Percentiles rank a stretch among this genome's conserved stretches.
Conservation (phyloP, 2,113 vertebrate genomes). For the Neoarius graeffei region DNA sequence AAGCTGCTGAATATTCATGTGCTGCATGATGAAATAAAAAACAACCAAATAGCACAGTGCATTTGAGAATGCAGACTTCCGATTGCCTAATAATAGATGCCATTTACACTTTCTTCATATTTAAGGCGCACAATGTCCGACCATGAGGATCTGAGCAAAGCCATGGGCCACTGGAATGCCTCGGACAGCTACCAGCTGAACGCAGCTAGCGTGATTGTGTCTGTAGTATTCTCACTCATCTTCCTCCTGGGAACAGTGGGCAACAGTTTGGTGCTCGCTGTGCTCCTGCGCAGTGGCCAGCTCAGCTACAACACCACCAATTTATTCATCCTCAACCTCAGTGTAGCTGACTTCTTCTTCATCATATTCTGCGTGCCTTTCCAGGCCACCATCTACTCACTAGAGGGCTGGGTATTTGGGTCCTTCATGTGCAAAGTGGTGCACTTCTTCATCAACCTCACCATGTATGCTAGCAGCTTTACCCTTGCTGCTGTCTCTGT, state of each 20-base stretch:
- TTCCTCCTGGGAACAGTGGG: constrained; percentile 84
- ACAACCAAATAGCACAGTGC: not conserved
- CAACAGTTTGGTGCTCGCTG: constrained; percentile 84
- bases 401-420: constrained; percentile 86
- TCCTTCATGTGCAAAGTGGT: constrained; percentile 88
- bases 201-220: constrained; percentile 80
- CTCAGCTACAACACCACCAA: constrained; percentile 84
- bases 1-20: not conserved
- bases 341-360: constrained; percentile 88
- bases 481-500: constrained; percentile 84
- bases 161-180: constrained; percentile 69
- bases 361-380: constrained; percentile 89
- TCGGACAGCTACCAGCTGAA: constrained; percentile 79
- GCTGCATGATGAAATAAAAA: not conserved
- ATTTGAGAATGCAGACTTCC: not conserved
- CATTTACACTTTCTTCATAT: constrained; percentile 44
- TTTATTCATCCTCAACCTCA: constrained; percentile 88
- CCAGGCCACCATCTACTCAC: constrained; percentile 88
- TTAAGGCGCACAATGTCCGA: constrained; percentile 71
- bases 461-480: constrained; percentile 91
- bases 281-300: constrained; percentile 80
- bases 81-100: not conserved
- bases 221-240: constrained; percentile 85
- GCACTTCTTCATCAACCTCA: constrained; percentile 89
- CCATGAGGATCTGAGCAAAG: constrained; percentile 74